Base-by-base conservation (phyloP, 2,113 vertebrate genomes). In the Alethe castanea region DNA sequence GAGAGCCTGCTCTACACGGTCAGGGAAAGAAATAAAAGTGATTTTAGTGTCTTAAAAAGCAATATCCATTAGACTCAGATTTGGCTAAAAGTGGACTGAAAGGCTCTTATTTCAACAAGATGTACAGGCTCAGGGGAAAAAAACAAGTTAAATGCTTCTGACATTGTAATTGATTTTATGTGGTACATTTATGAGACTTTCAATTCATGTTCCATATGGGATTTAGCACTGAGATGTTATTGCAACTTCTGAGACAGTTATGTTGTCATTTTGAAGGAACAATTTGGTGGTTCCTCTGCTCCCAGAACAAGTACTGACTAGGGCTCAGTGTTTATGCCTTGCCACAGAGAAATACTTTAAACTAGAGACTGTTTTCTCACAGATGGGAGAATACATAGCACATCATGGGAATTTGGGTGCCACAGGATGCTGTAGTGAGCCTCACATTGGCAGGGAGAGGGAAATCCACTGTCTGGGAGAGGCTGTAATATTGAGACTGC, bases 141-240 rank as follows among this genome's bases (percentile, higher is more conserved):
- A 96, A 88, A 29, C 74, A 96, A 96, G 57, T 69, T 92, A 95
- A 95, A 90, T 74, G 93, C 59, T 81, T 83, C 70, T 97, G 88
- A 94, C 48, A 84, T 93, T 81, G 95, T 94, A 96, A 97, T 96
- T 97, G 95, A 96, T 97, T 96, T 97, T 97, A 93, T 81, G 64
- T 92, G 96, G 81, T 93, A 87, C 95, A 90, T 94, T 94, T 97
- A 71, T 97, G 87, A 96, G 80, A 69, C 61, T 84, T 94, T 82
- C 88, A 84, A 90, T 74, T 81, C 85, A 64, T 83, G 72, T 90
- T 96, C 77, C 67, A 38, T 92, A 64, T 71, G 86, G 73, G 95
- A 89, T 94, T 95, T 73, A 86, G 57, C 57, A 38, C 42, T 12
- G 83, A 92, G 87, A 77, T 92, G 91, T 92, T 93, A 80, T 40